Evolutionary conservation across 2,888 invertebrate genomes (phyloP).

Genomic region (Druceiella hillmani): DNA sequence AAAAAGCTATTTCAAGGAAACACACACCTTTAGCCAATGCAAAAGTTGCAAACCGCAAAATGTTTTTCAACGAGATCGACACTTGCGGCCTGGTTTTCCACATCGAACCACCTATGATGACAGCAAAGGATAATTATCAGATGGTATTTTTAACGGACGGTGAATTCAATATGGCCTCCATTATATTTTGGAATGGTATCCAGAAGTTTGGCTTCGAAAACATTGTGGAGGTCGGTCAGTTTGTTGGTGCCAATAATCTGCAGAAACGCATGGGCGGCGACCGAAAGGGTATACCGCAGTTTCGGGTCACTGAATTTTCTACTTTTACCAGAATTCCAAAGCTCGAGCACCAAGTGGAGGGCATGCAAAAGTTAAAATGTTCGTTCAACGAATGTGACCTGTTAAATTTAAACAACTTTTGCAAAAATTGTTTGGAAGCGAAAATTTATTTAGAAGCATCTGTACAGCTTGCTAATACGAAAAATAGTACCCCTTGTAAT

Average conservation of each 20-base stretch:
- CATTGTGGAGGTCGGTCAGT: conserved; percentile 50
- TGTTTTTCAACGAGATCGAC: conserved; percentile 65
- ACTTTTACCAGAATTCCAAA: conserved; percentile 58
- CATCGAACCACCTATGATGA: conserved; percentile 43
- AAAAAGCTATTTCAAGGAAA: neutral
- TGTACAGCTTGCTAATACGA: conserved; percentile 27
- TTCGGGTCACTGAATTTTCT: conserved; percentile 57
- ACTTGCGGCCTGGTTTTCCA: conserved; percentile 62
- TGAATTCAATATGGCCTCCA: conserved; percentile 45
- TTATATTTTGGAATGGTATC: conserved; percentile 53
- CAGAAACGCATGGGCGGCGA: conserved; percentile 52
- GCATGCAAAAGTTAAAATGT: neutral
- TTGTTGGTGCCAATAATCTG: conserved; percentile 58
- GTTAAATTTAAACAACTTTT: conserved; percentile 31
- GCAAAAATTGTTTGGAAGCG: conserved; percentile 32
- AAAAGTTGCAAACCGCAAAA: conserved; percentile 30
- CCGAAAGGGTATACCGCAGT: conserved; percentile 49
- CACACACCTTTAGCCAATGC: neutral
- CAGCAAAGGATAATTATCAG: conserved; percentile 40
- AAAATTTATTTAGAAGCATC: conserved; percentile 32
- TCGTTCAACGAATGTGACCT: no score
- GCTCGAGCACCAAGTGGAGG: conserved; percentile 1
- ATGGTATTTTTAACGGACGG: conserved; percentile 55
- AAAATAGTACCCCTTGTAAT: conserved; percentile 38
- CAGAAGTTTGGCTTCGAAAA: conserved; percentile 49